Evolutionary conservation across 2,113 vertebrate genomes (phyloP), one percentile per base, ranked within the genome.

Genomic region (Romanogobio albipinnatus): DNA sequence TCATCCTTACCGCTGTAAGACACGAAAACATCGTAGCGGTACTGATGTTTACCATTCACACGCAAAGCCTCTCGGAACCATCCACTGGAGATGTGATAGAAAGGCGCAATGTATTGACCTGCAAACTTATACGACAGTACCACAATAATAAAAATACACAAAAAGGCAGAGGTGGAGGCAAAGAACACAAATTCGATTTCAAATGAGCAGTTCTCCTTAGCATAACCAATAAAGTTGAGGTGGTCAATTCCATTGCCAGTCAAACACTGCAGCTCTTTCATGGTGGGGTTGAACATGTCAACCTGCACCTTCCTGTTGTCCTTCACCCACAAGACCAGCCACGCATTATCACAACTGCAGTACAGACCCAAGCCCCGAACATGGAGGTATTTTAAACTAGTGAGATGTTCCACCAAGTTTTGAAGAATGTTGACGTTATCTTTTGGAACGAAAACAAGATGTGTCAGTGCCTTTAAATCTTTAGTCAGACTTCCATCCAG

Each of bases 1-100:
- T 95, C 93, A 17, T 94, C 93, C 1, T 82, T 64, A 0, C 92
- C 89, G 19, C 91, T 93, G 87, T 94, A 95, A 73, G 93, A 96
- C 56, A 95, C 89, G 0, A 95, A 96, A 4, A 90, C 92, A 62
- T 94, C 93, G 0, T 93, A 95, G 10, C 83, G 43, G 85, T 93
- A 94, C 3, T 33, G n/a, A 2, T 15, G 2, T 88, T 80, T 10
- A 62, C 88, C 5, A 91, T 85, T n/a, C 17, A 24, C 82, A 22
- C 83, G 81, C 91, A 93, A 92, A 11, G 26, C 88, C 39, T 91
- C 89, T 0, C 79, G 68, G 1, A 88, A 87, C 91, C 94, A 94
- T 0, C 91, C 90, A 0, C 36, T 78, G 59, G 93, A 78, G 49
- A 95, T 86, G 62, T 93, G 94, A 58, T 92, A 51, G 22, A 92